Conservation (phyloP, 2,888 invertebrate species). For the Herminia tarsipennalis region DNA sequence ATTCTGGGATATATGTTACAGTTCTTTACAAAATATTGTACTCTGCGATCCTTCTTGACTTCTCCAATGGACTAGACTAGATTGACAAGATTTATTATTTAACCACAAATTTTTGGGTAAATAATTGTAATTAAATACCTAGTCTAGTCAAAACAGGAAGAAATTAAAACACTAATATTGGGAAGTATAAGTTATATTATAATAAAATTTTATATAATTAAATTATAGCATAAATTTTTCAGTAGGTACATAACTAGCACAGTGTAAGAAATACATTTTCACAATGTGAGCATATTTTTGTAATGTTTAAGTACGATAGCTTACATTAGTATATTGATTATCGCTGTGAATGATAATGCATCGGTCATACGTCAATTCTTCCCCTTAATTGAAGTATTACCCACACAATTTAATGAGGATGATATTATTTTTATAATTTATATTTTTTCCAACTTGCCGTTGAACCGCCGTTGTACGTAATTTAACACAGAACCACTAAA, state of each 20-base stretch:
- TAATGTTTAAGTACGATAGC: conserved; percentile 64
- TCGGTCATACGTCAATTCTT: conserved; percentile 77
- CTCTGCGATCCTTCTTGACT: no score
- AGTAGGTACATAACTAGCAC: conserved; percentile 78
- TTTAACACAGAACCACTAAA: conserved; percentile 42
- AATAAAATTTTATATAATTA: conserved; percentile 84
- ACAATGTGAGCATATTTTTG: conserved; percentile 78
- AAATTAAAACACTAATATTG: conserved; percentile 70
- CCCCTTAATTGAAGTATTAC: conserved; percentile 81
- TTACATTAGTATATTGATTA: conserved; percentile 63
- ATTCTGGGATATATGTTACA: no score
- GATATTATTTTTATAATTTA: conserved; percentile 38
- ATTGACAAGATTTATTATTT: no score
- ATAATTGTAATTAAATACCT: neutral
- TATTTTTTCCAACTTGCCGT: conserved; percentile 42
- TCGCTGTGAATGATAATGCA: conserved; percentile 52
- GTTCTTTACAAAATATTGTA: no score
- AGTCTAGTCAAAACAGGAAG: no score
- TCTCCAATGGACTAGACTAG: no score
- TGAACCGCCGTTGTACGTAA: conserved; percentile 23
- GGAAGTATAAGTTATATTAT: conserved; percentile 83
- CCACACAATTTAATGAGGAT: conserved; percentile 56
- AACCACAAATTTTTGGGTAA: no score
- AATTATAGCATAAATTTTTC: conserved; percentile 80
- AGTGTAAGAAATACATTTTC: conserved; percentile 79